Evolutionary conservation across 2,888 invertebrate species (phyloP), one percentile per base, ranked within the genome.

Genomic region (Hemicrepidius hirtus): DNA sequence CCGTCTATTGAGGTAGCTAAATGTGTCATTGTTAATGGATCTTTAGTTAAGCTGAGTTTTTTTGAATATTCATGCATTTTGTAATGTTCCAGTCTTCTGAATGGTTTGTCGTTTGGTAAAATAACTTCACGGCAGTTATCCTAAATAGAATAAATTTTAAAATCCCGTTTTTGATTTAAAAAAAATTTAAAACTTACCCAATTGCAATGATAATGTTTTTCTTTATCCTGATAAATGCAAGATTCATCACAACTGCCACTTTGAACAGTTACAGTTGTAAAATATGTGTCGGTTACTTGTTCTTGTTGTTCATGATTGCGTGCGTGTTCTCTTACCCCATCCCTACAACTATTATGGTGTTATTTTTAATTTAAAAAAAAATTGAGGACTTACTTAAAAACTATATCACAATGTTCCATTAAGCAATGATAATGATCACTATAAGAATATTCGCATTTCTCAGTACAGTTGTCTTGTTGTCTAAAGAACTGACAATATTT

Each of bases 351-450:
- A 84, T 49, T 35, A 20, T 13, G 1, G 4, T 40, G 37, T 20
- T 10, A 35, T 32, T 9, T 32, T 13, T 41, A 41, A n/a, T 13
- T 13, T 21, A 41, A 16, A 13, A 41, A 59, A 32, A 2, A 6
- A 13, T 13, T 13, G 9, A 18, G 53, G 57, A 82, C 83, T 85
- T 86, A 92, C 92, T 90, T 91, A 81, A 93, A 92, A 16, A 91
- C 90, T 88, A 92, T 90, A 77, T 92, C 92, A 84, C 95, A 95
- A 68, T 91, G 89, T 77, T 94, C 93, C 7, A 93, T 92, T 76
- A 92, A 90, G 85, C 97, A 97, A 81, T 97, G 97, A 84, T 94
- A 96, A 83, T 97, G 97, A 75, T 96, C 96, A 77, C 93, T 92
- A 79, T 92, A 91, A 18, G 91, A 88, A 73, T 91, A 90, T 81